Base-by-base conservation (phyloP, 2,888 invertebrate genomes). In the Troglohyphantes excavatus region DNA sequence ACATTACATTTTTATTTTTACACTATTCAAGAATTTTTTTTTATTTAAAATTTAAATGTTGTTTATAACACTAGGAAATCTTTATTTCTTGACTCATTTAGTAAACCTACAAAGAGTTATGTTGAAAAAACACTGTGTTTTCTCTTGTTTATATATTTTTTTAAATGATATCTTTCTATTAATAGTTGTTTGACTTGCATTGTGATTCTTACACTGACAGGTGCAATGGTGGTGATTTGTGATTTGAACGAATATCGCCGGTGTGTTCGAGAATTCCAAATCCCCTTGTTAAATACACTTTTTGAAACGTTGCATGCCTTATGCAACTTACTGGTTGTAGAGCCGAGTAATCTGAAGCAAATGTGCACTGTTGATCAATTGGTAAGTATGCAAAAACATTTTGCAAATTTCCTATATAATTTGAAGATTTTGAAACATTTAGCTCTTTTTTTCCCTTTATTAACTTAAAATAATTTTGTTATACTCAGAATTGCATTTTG, bases 171-270 rank as follows among this genome's bases (percentile, higher is more conserved):
- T 9, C n/a, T n/a, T n/a, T n/a, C n/a, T n/a, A n/a, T n/a, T n/a
- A n/a, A n/a, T n/a, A n/a, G n/a, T n/a, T n/a, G n/a, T n/a, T n/a
- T n/a, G n/a, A n/a, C n/a, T n/a, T n/a, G n/a, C n/a, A n/a, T n/a
- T n/a, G n/a, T n/a, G n/a, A n/a, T n/a, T n/a, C n/a, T n/a, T 33
- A 33, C 9, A 33, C 9, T 33, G 2, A 29, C 70, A 96, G 97
- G 99, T 83, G 99, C 99, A 0, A 98, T 99, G 97, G 96, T 98
- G 93, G 98, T 97, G 1, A 98, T 99, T 92, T 99, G 98, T 94
- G 99, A 99, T 95, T 97, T 99, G 92, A 98, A 98, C 93, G 99
- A 99, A 94, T 99, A 99, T 94, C 95, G 98, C 23, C 97, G 97
- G 92, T 97, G 97, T 93, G 96, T 96, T n/a, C 96, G 97, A 93